phyloP scores from a whole-genome alignment of 1,140 invertebrate genomes.

The Drosophila simulans region DNA sequence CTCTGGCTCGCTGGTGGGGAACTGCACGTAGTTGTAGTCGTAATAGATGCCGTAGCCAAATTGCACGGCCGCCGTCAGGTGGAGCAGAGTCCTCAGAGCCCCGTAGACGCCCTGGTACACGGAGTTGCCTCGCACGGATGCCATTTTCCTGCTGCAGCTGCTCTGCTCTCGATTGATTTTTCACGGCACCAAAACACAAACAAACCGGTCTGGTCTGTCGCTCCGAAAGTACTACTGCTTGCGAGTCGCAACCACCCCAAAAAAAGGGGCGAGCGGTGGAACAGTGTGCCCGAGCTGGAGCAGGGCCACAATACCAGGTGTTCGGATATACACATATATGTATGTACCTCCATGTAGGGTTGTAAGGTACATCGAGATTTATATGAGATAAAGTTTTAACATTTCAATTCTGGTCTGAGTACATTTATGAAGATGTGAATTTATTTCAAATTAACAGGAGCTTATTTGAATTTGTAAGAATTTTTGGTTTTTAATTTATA shows the following conservation, averaged over 20 bases:
- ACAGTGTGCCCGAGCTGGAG: conserved; percentile 5
- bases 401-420: too few relatives aligned
- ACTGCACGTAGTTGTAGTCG: conserved; percentile 88
- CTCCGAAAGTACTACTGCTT: not conserved
- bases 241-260: conserved; percentile 9
- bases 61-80: conserved; percentile 88
- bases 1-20: conserved; percentile 85
- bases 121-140: conserved; percentile 60
- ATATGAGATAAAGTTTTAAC: too few relatives aligned
- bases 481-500: too few relatives aligned
- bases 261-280: conserved; percentile 1
- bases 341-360: not conserved
- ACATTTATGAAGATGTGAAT: too few relatives aligned
- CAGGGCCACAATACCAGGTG: conserved; percentile 4
- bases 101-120: conserved; percentile 74
- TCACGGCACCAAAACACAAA: conserved; percentile 43
- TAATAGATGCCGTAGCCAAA: conserved; percentile 91
- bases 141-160: conserved; percentile 30
- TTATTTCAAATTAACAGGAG: too few relatives aligned
- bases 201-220: conserved; percentile 46
- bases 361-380: not conserved
- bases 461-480: too few relatives aligned
- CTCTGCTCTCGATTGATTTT: conserved; percentile 68
- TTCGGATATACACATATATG: not conserved
- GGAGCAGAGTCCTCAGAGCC: conserved; percentile 86